Conservation (phyloP, 2,888 invertebrate species). For the Pachliopta kotzebuea region DNA sequence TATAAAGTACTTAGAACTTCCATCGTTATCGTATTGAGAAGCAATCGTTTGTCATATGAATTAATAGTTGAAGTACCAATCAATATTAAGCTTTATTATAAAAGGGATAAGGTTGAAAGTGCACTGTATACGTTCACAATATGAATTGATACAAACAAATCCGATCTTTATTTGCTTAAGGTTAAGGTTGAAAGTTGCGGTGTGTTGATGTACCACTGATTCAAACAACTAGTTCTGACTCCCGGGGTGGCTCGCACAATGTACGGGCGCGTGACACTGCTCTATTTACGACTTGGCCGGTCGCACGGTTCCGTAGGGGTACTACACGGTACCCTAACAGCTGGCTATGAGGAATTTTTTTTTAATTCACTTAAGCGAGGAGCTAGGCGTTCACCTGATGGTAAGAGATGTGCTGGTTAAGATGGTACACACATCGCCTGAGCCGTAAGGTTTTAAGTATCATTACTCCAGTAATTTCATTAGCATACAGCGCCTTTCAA, state of each 20-base stretch:
- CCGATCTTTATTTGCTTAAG: not conserved
- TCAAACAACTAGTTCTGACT: constrained; percentile 72
- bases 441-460: no score
- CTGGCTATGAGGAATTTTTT: constrained; percentile 6
- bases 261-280: constrained; percentile 75
- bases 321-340: constrained; percentile 45
- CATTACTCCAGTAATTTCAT: no score
- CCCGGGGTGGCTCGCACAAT: constrained; percentile 77
- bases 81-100: constrained; percentile 21
- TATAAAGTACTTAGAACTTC: constrained; percentile 9
- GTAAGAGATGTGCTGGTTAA: no score
- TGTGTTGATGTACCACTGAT: constrained; percentile 42
- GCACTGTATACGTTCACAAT: no score
- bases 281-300: constrained; percentile 70
- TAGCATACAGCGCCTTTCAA: no score
- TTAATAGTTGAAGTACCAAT: not conserved
- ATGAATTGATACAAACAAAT: not conserved
- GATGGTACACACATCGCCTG: no score
- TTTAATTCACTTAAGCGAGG: no score
- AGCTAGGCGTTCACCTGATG: no score
- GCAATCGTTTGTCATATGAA: constrained; percentile 5
- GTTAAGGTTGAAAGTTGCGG: not conserved
- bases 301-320: constrained; percentile 55
- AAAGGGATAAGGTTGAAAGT: not conserved
- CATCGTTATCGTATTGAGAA: constrained; percentile 12